Conservation (phyloP, 2,888 invertebrate species). For the Acrocera orbiculus region DNA sequence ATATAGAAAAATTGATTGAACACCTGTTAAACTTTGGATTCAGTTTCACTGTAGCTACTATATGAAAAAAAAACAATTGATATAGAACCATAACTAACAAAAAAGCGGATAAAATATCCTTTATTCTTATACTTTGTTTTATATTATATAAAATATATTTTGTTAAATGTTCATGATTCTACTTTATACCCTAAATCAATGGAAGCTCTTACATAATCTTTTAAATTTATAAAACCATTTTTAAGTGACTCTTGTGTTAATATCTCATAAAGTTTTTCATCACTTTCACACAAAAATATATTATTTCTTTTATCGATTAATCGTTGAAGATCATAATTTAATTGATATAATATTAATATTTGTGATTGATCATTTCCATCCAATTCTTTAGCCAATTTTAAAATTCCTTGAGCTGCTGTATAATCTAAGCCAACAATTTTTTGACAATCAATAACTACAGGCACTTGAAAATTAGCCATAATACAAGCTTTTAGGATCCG, state of each 20-base stretch:
- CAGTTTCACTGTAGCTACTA: too few relatives aligned
- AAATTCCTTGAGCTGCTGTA: conserved; percentile 39
- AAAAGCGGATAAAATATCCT: too few relatives aligned
- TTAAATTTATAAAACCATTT: conserved; percentile 26
- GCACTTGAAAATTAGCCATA: conserved; percentile 31
- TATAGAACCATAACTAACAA: too few relatives aligned
- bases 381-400: conserved; percentile 24
- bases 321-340: conserved; percentile 20
- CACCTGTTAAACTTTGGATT: too few relatives aligned
- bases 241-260: conserved; percentile 26
- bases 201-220: conserved; percentile 28
- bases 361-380: conserved; percentile 19
- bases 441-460: conserved; percentile 46
- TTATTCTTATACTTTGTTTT: too few relatives aligned
- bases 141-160: too few relatives aligned
- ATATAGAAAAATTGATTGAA: too few relatives aligned
- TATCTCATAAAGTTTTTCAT: conserved; percentile 23
- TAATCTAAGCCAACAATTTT: conserved; percentile 52
- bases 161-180: conserved; percentile 16
- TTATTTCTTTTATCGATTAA: conserved; percentile 26
- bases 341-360: conserved; percentile 21
- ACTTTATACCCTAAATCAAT: conserved; percentile 29
- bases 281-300: conserved; percentile 24
- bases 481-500: conserved; percentile 37
- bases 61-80: too few relatives aligned